Base-by-base conservation (phyloP, 35 echinoderm and acorn worm genomes). In the Ophiothrix spiculata region DNA sequence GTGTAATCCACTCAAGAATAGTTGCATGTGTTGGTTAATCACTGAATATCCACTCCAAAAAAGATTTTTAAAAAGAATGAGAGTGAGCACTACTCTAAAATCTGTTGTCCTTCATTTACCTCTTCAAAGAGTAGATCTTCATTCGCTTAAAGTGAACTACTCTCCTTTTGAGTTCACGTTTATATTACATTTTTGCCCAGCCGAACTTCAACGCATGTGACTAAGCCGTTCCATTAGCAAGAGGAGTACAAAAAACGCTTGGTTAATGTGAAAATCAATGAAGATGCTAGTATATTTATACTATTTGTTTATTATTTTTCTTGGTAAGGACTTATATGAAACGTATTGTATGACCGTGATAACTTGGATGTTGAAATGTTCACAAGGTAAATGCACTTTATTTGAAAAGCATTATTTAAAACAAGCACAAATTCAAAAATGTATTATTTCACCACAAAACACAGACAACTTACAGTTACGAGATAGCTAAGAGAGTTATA, bases 391-490 rank as follows among this genome's bases (percentile, higher is more conserved):
- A n/a, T n/a, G n/a, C n/a, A n/a, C n/a, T n/a, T 64, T 0, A 96
- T 87, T 64, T 88, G 77, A 37, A 92, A 88, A 31, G 31, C 36
- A 41, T 84, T 12, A 36, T 75, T 87, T 28, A 91, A 63, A 40
- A 83, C 78, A 25, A 60, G 75, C 69, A 88, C 73, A 28, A n/a
- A n/a, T n/a, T n/a, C n/a, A n/a, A n/a, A n/a, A n/a, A n/a, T n/a
- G n/a, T n/a, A n/a, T n/a, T n/a, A 79, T 81, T 21, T 32, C 63
- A 16, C 86, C 49, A 33, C 83, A 84, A 40, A 88, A 85, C 33
- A 80, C 74, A 74, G 89, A 86, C 93, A 89, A 96, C 15, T 85
- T 49, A 78, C 88, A 86, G 81, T 91, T 96, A n/a, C n/a, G n/a
- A n/a, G n/a, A n/a, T n/a, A n/a, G n/a, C n/a, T n/a, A n/a, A n/a